These are phyloP conservation scores for Myotis vivesi DNA, from an alignment of 2,797 vertebrate genomes.

Conservation along the genomic window DNA sequence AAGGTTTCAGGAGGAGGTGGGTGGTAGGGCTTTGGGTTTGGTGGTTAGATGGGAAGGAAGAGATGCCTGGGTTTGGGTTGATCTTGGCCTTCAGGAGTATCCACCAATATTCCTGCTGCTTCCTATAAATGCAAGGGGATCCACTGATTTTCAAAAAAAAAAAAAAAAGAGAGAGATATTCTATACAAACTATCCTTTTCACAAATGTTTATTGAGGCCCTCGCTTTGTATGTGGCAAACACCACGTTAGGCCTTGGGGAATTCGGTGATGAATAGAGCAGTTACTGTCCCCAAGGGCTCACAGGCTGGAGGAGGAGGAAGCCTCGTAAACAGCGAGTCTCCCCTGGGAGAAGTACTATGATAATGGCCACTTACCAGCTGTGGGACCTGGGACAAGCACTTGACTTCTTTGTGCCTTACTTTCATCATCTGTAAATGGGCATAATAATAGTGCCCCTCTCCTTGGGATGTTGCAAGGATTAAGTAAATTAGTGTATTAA, in stretches of 20 bases:
- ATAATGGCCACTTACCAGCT: neutral
- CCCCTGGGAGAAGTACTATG: neutral
- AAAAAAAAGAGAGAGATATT: neutral
- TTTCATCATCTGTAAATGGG: neutral
- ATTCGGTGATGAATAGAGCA: neutral
- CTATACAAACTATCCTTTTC: neutral
- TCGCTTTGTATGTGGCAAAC: neutral
- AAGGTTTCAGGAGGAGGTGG: neutral
- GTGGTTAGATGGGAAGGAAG: neutral
- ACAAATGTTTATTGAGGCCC: neutral
- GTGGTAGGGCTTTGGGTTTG: neutral
- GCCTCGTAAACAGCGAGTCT: neutral
- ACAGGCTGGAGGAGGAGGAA: neutral
- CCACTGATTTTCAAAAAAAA: neutral
- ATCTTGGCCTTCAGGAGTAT: neutral
- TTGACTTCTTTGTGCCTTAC: neutral
- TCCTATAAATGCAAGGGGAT: neutral
- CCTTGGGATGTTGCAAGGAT: neutral
- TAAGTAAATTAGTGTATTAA: neutral
- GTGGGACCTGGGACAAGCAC: neutral
- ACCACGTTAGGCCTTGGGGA: neutral
- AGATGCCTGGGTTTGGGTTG: neutral
- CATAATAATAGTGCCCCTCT: neutral
- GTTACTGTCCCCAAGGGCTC: neutral
- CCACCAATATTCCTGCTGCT: neutral